These are phyloP conservation scores for Ptychoptera contaminata DNA, from an alignment of 2,888 invertebrate species.

Conservation along the genomic window DNA sequence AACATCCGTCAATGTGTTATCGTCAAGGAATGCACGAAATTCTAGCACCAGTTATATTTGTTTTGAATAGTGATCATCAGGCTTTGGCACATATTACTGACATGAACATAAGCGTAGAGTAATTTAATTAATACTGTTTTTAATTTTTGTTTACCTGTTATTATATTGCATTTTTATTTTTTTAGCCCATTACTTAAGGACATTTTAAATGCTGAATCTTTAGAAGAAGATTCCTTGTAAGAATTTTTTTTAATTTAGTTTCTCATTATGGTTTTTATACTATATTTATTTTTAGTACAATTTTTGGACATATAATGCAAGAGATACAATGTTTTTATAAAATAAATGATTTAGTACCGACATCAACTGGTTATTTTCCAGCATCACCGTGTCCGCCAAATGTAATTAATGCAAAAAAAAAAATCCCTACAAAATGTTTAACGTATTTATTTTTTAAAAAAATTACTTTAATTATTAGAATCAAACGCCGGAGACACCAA, in stretches of 20 bases:
- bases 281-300: slow-evolving; percentile 33
- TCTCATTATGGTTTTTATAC: background rate
- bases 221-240: slow-evolving; percentile 72
- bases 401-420: too few species aligned
- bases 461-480: background rate
- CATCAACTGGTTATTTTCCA: slow-evolving; percentile 35
- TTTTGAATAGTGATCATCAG: slow-evolving; percentile 59
- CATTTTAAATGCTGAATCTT: slow-evolving; percentile 47
- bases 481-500: slow-evolving; percentile 11
- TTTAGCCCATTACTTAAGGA: slow-evolving; percentile 46
- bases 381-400: slow-evolving; percentile 23
- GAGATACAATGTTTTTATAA: slow-evolving; percentile 47
- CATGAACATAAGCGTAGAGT: slow-evolving; percentile 27
- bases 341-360: slow-evolving; percentile 38
- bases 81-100: slow-evolving; percentile 45
- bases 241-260: slow-evolving; percentile 17
- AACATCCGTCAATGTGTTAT: slow-evolving; percentile 54
- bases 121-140: slow-evolving; percentile 6
- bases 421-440: too few species aligned
- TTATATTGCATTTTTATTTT: slow-evolving; percentile 13
- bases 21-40: slow-evolving; percentile 83
- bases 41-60: slow-evolving; percentile 62
- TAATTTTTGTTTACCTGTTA: slow-evolving; percentile 3
- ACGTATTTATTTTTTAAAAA: background rate
- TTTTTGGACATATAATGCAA: slow-evolving; percentile 47